These are phyloP conservation scores for Adelphocoris suturalis DNA, from an alignment of 2,888 invertebrate species.

Conservation along the genomic window DNA sequence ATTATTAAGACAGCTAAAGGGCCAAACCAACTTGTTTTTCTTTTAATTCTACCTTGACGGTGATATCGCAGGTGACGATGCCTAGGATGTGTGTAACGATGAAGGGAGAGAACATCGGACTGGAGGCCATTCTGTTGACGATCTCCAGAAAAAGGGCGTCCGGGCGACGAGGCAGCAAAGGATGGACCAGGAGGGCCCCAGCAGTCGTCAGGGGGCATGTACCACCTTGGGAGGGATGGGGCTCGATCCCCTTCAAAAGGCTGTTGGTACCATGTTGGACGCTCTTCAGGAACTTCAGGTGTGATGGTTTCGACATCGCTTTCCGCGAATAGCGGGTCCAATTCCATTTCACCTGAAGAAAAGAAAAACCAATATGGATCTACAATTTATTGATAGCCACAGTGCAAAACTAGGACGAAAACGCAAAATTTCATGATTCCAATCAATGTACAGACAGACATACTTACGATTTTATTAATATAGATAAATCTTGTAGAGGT, in stretches of 20 bases:
- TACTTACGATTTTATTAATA: no score
- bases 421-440: no score
- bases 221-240: constrained; percentile 31
- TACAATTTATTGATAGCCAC: no score
- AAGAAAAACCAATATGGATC: no score
- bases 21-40: neutral
- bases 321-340: constrained; percentile 84
- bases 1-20: no score
- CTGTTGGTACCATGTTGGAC: constrained; percentile 62
- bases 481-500: no score
- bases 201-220: constrained; percentile 69
- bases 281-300: constrained; percentile 53
- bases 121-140: constrained; percentile 45
- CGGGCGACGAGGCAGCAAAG: constrained; percentile 32
- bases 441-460: no score
- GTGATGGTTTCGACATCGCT: constrained; percentile 80
- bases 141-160: constrained; percentile 34
- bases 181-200: constrained; percentile 71
- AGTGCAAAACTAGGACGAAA: no score
- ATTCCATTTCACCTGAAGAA: constrained; percentile 82
- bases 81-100: constrained; percentile 38
- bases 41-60: neutral
- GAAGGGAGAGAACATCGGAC: constrained; percentile 59
- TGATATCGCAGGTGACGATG: constrained; percentile 56
- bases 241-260: constrained; percentile 53